A percentile compares a stretch with the other conserved stretches of the same genome.
phyloP scores from a whole-genome alignment of 2,797 vertebrate genomes.

The Centropyge bicolor region DNA sequence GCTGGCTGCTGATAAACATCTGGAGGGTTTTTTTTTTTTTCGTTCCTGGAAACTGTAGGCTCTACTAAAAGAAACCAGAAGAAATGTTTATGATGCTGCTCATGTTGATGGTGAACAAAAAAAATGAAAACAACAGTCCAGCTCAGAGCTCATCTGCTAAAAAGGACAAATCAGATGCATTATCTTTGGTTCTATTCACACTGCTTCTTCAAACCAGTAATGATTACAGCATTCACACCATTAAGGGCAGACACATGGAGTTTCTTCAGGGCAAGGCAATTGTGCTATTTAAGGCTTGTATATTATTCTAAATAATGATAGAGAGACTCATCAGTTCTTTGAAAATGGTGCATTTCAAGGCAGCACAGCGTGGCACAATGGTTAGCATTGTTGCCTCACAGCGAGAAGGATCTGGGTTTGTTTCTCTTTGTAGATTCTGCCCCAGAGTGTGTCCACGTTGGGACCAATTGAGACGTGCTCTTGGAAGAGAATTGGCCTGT shows the following conservation, averaged over 20 bases:
- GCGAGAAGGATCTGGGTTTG: slow-evolving; percentile 1
- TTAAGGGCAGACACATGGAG: slow-evolving; percentile 13
- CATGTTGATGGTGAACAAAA: slow-evolving; percentile 31
- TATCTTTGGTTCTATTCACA: slow-evolving; percentile 30
- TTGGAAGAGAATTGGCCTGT: slow-evolving; percentile 1
- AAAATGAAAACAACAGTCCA: slow-evolving; percentile 14
- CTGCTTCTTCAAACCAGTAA: slow-evolving; percentile 25
- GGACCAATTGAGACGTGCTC: not conserved
- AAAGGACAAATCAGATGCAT: slow-evolving; percentile 15
- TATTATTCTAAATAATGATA: slow-evolving; percentile 23
- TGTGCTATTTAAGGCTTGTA: slow-evolving; percentile 16
- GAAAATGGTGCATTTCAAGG: slow-evolving; percentile 29
- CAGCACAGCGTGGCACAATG: not conserved
- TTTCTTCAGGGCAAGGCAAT: slow-evolving; percentile 4
- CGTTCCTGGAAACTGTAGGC: slow-evolving; percentile 33
- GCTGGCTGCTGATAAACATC: slow-evolving; percentile 66
- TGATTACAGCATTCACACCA: slow-evolving; percentile 21
- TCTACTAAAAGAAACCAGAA: slow-evolving; percentile 31
- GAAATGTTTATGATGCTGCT: slow-evolving; percentile 43
- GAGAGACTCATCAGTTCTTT: slow-evolving; percentile 19
- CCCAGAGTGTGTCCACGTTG: not conserved
- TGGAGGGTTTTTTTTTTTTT: slow-evolving; percentile 11
- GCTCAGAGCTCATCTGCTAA: slow-evolving; percentile 26
- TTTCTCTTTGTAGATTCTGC: slow-evolving; percentile 24
- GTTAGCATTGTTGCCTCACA: slow-evolving; percentile 18